Percentiles rank a stretch among this genome's conserved stretches.
Evolutionary conservation across 2,113 vertebrate species (phyloP).

Genomic region (Poeciliopsis occidentalis): DNA sequence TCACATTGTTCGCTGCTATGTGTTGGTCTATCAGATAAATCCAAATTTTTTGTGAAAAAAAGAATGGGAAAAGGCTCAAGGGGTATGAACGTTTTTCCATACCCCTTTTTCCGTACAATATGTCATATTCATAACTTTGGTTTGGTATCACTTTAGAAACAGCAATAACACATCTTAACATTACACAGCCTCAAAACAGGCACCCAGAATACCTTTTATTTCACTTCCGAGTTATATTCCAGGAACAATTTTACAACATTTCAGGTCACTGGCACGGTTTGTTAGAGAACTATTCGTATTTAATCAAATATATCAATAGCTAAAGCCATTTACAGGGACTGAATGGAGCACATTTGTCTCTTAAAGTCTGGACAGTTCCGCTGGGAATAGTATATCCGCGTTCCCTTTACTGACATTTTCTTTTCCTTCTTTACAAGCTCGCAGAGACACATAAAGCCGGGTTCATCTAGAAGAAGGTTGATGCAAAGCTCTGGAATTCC

Average conservation of each 20-base stretch:
- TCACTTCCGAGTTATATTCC: slow-evolving; percentile 73
- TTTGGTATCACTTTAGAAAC: too few relatives aligned
- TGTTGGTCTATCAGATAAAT: neutral
- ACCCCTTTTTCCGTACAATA: too few relatives aligned
- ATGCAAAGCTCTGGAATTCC: slow-evolving; percentile 57
- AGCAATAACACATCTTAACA: slow-evolving; percentile 47
- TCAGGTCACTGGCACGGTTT: slow-evolving; percentile 61
- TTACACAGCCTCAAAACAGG: slow-evolving; percentile 44
- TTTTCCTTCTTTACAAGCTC: slow-evolving; percentile 72
- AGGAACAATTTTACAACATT: slow-evolving; percentile 69
- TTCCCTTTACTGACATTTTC: slow-evolving; percentile 69
- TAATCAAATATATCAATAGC: slow-evolving; percentile 70
- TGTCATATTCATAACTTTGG: too few relatives aligned
- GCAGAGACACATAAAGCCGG: slow-evolving; percentile 67
- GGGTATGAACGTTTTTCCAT: neutral
- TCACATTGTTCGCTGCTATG: neutral
- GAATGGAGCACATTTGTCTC: slow-evolving; percentile 53
- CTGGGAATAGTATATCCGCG: slow-evolving; percentile 65
- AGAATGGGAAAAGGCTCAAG: neutral
- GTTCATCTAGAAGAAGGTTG: slow-evolving; percentile 51
- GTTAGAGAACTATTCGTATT: slow-evolving; percentile 68
- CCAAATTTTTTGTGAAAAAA: neutral
- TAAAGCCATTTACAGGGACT: slow-evolving; percentile 37
- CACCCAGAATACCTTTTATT: slow-evolving; percentile 64
- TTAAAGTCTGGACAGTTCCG: slow-evolving; percentile 57